These are phyloP conservation scores for Oedothorax gibbosus DNA, from an alignment of 1,140 invertebrate genomes.

Conservation along the genomic window DNA sequence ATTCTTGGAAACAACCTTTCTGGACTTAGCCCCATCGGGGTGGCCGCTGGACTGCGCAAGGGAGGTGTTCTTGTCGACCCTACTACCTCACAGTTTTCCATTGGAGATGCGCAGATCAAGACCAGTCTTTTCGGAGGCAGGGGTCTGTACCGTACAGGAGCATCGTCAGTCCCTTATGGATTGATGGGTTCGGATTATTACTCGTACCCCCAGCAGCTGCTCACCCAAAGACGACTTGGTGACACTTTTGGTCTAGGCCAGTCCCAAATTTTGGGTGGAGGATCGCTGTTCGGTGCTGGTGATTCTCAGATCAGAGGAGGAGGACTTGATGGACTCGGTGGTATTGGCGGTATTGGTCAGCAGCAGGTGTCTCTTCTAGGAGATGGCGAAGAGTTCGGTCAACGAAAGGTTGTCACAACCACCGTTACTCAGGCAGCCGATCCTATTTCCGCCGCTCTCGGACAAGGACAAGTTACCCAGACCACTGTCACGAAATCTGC, in stretches of 20 bases:
- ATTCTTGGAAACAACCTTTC: slow-evolving; percentile 10
- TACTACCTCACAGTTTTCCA: slow-evolving; percentile 17
- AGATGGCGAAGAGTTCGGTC: slow-evolving; percentile 31
- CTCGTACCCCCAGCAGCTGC: slow-evolving; percentile 41
- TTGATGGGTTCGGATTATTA: slow-evolving; percentile 48
- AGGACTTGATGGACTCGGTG: not conserved
- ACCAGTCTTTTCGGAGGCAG: slow-evolving; percentile 10
- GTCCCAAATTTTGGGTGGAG: slow-evolving; percentile 22
- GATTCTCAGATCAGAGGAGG: slow-evolving; percentile 42
- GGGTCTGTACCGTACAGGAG: slow-evolving; percentile 38
- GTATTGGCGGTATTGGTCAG: not conserved
- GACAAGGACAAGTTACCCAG: slow-evolving; percentile 5
- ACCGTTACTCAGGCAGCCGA: slow-evolving; percentile 12
- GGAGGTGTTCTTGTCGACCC: slow-evolving; percentile 26
- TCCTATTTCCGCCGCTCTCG: slow-evolving; percentile 17
- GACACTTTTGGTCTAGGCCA: slow-evolving; percentile 38
- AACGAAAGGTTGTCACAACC: slow-evolving; percentile 23
- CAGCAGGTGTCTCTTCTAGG: slow-evolving; percentile 30
- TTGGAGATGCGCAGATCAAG: slow-evolving; percentile 46
- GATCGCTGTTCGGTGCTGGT: slow-evolving; percentile 37
- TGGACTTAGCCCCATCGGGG: slow-evolving; percentile 30
- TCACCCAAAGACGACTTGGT: slow-evolving; percentile 10
- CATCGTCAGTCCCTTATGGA: slow-evolving; percentile 43
- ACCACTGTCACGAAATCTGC: slow-evolving; percentile 25
- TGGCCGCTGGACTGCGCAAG: slow-evolving; percentile 7